phyloP scores from a whole-genome alignment of 2,888 invertebrate genomes.

The Germaria angustata region DNA sequence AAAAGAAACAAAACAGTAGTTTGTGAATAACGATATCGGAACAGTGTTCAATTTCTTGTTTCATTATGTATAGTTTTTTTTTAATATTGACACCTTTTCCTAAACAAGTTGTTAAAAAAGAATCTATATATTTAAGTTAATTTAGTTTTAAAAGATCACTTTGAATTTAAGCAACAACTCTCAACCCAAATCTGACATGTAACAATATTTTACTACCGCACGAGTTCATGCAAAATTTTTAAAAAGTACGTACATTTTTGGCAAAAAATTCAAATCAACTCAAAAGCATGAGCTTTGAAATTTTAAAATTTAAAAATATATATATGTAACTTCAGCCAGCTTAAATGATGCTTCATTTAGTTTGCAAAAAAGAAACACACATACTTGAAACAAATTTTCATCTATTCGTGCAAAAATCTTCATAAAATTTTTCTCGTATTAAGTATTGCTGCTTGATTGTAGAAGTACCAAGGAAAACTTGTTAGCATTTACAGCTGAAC shows the following conservation, averaged over 20 bases:
- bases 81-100: slow-evolving; percentile 22
- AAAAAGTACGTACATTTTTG: slow-evolving; percentile 5
- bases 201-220: slow-evolving; percentile 31
- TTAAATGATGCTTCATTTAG: neutral
- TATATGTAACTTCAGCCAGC: slow-evolving; percentile 17
- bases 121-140: no score
- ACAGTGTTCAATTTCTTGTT: slow-evolving; percentile 13
- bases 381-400: neutral
- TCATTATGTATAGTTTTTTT: slow-evolving; percentile 31
- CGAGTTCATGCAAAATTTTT: slow-evolving; percentile 25
- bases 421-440: neutral
- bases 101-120: neutral
- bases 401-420: slow-evolving; percentile 10
- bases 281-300: slow-evolving; percentile 10
- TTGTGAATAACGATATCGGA: neutral
- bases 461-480: slow-evolving; percentile 67
- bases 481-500: slow-evolving; percentile 68
- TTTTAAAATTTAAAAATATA: neutral
- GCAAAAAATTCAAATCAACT: neutral
- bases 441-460: slow-evolving; percentile 21
- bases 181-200: neutral
- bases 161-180: neutral
- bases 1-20: slow-evolving; percentile 22
- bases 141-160: slow-evolving; percentile 34
- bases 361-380: neutral